Conservation (phyloP, 2,797 vertebrate genomes). For the Balearica regulorum region DNA sequence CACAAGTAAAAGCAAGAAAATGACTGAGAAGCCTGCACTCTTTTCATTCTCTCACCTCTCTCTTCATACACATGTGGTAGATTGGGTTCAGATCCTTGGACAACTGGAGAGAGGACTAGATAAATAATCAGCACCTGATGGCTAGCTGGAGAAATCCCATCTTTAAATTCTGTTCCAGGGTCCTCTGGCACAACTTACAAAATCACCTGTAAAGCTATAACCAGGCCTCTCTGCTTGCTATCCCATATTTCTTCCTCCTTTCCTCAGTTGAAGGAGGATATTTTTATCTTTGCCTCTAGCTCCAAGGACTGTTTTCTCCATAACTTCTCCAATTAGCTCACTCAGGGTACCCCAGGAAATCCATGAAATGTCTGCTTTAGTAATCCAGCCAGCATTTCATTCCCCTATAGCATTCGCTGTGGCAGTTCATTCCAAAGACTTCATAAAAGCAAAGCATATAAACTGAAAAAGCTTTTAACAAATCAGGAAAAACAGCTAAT, state of each 20-base stretch:
- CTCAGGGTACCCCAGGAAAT: neutral
- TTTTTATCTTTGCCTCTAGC: neutral
- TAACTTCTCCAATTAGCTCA: neutral
- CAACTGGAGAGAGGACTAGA: neutral
- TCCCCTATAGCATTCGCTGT: neutral
- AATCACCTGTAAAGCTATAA: neutral
- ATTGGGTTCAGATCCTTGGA: neutral
- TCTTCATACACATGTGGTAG: neutral
- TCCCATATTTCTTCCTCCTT: neutral
- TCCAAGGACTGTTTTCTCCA: neutral
- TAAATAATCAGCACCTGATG: neutral
- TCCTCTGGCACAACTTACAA: neutral
- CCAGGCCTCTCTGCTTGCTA: neutral
- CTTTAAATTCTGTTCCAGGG: neutral
- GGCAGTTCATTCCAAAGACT: neutral
- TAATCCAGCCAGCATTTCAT: neutral
- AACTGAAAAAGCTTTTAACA: neutral
- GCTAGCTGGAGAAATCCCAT: neutral
- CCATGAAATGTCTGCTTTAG: neutral
- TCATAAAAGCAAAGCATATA: neutral
- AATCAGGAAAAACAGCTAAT: neutral
- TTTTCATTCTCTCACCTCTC: neutral
- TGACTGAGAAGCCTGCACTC: neutral
- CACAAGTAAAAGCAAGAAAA: neutral
- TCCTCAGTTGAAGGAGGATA: neutral